Evolutionary conservation across 2,113 vertebrate species (phyloP).

Genomic region (Hippopotamus amphibius): DNA sequence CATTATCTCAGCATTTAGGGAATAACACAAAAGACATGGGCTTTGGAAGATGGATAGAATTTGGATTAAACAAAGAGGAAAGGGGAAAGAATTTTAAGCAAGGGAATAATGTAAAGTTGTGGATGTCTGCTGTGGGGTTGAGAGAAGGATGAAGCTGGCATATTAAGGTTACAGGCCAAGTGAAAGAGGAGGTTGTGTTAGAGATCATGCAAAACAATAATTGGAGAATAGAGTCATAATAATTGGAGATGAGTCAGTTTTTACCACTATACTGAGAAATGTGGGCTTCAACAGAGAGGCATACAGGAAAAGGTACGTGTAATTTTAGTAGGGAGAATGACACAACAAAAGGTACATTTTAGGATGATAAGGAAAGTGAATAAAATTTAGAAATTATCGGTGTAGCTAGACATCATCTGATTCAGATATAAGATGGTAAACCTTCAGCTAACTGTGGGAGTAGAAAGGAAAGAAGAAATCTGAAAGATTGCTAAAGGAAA

Average conservation of each 20-base stretch:
- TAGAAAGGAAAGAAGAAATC: constrained; percentile 24
- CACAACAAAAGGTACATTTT: not conserved
- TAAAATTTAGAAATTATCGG: not conserved
- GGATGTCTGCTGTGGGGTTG: not conserved
- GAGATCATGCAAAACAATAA: not conserved
- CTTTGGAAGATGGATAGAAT: not conserved
- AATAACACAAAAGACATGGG: not conserved
- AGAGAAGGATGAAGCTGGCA: not conserved
- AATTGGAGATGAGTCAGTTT: not conserved
- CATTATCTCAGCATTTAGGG: not conserved
- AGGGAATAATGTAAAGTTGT: not conserved
- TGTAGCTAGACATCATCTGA: not conserved
- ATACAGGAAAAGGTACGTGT: not conserved
- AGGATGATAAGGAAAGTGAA: not conserved
- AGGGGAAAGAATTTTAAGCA: not conserved
- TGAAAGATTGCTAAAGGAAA: not conserved
- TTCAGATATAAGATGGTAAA: not conserved
- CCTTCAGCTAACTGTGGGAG: not conserved
- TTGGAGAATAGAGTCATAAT: too few species aligned
- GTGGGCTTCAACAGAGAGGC: not conserved
- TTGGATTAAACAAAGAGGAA: not conserved
- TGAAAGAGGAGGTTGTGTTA: not conserved
- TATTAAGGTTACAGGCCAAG: not conserved
- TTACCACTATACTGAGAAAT: not conserved
- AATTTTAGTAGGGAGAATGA: not conserved